Conservation (phyloP, 2,113 vertebrate species). For the Erythrolamprus reginae region DNA sequence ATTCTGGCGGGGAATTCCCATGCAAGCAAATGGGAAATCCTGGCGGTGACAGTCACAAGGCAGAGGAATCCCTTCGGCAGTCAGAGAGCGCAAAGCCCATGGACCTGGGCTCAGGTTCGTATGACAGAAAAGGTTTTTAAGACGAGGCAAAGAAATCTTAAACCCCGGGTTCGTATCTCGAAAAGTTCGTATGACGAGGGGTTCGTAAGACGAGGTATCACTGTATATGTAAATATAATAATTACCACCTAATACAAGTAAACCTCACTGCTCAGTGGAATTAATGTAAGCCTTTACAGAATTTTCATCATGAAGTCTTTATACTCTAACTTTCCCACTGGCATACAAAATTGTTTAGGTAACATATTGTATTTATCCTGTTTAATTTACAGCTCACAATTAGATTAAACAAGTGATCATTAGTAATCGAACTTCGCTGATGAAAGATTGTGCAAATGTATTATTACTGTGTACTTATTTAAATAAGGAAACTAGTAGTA, state of each 20-base stretch:
- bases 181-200: too few relatives aligned
- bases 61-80: too few relatives aligned
- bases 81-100: too few relatives aligned
- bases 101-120: too few relatives aligned
- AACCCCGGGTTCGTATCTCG: too few relatives aligned
- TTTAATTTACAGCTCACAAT: not conserved
- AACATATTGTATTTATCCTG: not conserved
- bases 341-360: not conserved
- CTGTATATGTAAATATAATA: not conserved
- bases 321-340: not conserved
- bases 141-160: too few relatives aligned
- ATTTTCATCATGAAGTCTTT: not conserved
- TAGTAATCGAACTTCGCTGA: not conserved
- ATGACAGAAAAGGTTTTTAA: too few relatives aligned
- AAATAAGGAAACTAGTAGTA: not conserved
- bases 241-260: not conserved
- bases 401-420: not conserved
- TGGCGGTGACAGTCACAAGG: too few relatives aligned
- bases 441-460: not conserved
- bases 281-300: not conserved
- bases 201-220: too few relatives aligned
- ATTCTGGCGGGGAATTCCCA: too few relatives aligned
- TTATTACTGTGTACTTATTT: not conserved
- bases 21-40: too few relatives aligned
- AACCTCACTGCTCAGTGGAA: not conserved